Percentiles rank a stretch among this genome's conserved stretches.
These are phyloP conservation scores for Psammodynastes pulverulentus DNA, from an alignment of 2,113 vertebrate species.

Conservation along the genomic window DNA sequence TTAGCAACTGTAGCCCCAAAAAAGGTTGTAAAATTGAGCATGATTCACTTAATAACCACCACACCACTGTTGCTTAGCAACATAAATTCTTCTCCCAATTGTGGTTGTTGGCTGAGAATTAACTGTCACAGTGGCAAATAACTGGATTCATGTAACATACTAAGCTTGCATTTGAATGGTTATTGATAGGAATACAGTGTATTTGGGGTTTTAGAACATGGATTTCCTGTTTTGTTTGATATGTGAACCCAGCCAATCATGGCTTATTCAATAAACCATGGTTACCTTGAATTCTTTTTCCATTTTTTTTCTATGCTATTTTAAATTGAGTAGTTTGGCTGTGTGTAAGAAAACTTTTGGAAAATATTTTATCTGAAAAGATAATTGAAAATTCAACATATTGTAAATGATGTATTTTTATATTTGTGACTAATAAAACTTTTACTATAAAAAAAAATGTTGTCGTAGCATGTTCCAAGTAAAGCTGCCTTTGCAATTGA, in stretches of 20 bases:
- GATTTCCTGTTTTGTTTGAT: not conserved
- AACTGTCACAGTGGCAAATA: not conserved
- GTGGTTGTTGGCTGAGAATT: not conserved
- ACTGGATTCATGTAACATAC: not conserved
- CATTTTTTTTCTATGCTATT: too few species aligned
- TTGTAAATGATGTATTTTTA: too few species aligned
- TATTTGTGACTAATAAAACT: too few species aligned
- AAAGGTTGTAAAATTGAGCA: not conserved
- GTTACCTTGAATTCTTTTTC: too few species aligned
- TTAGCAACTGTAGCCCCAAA: not conserved
- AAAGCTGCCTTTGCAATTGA: not conserved
- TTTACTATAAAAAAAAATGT: too few species aligned
- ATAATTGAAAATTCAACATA: too few species aligned
- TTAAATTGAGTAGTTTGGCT: too few species aligned
- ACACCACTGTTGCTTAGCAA: not conserved
- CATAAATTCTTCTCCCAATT: not conserved
- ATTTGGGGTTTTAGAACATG: not conserved
- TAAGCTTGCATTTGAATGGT: not conserved
- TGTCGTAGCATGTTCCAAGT: not conserved
- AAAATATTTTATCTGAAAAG: too few species aligned
- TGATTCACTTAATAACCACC: not conserved
- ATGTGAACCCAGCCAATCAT: too few species aligned
- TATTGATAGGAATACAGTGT: not conserved
- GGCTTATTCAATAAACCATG: not conserved
- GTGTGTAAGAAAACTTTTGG: too few species aligned